Conservation (phyloP, 2,113 vertebrate genomes). For the Glareola pratincola region DNA sequence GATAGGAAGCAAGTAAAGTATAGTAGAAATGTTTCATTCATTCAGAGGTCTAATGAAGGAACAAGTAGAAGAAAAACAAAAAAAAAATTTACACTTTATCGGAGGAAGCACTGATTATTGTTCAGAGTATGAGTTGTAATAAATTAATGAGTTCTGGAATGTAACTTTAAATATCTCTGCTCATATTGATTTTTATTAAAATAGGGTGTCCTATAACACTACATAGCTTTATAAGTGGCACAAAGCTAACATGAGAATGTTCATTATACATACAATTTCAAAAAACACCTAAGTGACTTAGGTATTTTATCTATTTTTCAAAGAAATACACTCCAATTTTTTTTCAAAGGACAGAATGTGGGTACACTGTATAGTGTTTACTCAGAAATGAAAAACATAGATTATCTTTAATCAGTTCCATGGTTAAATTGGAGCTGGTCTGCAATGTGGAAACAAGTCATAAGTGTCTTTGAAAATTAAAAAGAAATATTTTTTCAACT, state of each 20-base stretch:
- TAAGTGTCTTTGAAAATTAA: background rate
- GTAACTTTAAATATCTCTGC: slow-evolving; percentile 55
- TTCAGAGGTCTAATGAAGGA: slow-evolving; percentile 42
- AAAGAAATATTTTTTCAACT: background rate
- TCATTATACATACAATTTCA: background rate
- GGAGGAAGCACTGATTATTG: slow-evolving; percentile 39
- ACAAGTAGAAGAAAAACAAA: background rate
- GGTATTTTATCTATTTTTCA: slow-evolving; percentile 22
- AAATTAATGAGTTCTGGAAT: slow-evolving; percentile 35
- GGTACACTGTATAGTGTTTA: background rate
- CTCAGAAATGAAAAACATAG: background rate
- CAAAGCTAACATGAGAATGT: slow-evolving; percentile 20
- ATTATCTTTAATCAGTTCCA: background rate
- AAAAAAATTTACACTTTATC: background rate
- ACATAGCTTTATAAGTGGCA: slow-evolving; percentile 32
- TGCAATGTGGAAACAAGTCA: background rate
- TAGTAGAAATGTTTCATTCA: background rate
- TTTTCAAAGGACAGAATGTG: background rate
- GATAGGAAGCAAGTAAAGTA: background rate
- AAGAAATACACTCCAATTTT: background rate
- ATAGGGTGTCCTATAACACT: slow-evolving; percentile 4
- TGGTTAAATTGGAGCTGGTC: background rate
- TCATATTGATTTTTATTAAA: slow-evolving; percentile 37
- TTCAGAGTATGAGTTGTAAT: slow-evolving; percentile 54
- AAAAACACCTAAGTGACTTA: slow-evolving; percentile 43